Conservation (phyloP, 2,113 vertebrate genomes). For the human (Homo sapiens) region GRCh38 chr20:52604501-52605000, state of each 20-base stretch:
- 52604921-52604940: neutral
- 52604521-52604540: neutral
- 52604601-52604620: neutral
- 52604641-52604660: neutral
- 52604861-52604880: neutral
- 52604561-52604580: neutral
- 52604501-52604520: neutral
- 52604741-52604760: neutral
- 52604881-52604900: neutral
- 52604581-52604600: neutral
- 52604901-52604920: neutral
- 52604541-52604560: neutral
- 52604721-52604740: neutral
- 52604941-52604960: neutral
- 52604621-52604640: neutral
- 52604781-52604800: neutral
- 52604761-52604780: neutral
- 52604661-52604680: neutral
- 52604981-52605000: neutral
- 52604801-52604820: neutral
- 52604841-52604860: neutral
- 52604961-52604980: neutral
- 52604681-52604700: neutral
- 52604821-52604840: neutral
- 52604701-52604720: neutral